Evolutionary conservation across 2,888 invertebrate genomes (phyloP).

Genomic region (Trypoxylon attenuatum): DNA sequence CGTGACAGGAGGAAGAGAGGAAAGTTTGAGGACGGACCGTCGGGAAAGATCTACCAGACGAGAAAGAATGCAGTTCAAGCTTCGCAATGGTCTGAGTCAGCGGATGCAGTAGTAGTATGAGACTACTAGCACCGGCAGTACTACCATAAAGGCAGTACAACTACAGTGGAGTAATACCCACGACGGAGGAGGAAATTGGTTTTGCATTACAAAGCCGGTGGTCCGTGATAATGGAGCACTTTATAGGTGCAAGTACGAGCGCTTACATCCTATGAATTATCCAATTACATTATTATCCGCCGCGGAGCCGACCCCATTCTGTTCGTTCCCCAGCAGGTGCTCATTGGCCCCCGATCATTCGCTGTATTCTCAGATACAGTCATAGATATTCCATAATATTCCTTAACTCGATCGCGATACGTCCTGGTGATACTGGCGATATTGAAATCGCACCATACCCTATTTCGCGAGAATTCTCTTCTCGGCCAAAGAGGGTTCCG

Average conservation of each 20-base stretch:
- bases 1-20: too few species aligned
- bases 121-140: too few species aligned
- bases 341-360: too few species aligned
- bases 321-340: not conserved
- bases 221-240: conserved; percentile 45
- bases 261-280: conserved; percentile 51
- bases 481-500: not conserved
- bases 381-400: too few species aligned
- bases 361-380: not conserved
- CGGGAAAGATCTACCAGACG: too few species aligned
- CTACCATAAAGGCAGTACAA: too few species aligned
- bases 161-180: too few species aligned
- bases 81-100: too few species aligned
- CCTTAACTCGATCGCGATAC: not conserved
- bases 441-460: not conserved
- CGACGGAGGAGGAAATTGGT: conserved; percentile 44
- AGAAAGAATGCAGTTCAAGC: too few species aligned
- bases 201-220: conserved; percentile 58
- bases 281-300: conserved; percentile 52
- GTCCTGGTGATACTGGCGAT: not conserved
- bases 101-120: too few species aligned
- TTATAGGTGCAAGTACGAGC: conserved; percentile 38
- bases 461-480: not conserved
- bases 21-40: too few species aligned
- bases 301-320: conserved; percentile 3